phyloP scores from a whole-genome alignment of 2,797 vertebrate genomes.

The Chaenodraco wilsoni region DNA sequence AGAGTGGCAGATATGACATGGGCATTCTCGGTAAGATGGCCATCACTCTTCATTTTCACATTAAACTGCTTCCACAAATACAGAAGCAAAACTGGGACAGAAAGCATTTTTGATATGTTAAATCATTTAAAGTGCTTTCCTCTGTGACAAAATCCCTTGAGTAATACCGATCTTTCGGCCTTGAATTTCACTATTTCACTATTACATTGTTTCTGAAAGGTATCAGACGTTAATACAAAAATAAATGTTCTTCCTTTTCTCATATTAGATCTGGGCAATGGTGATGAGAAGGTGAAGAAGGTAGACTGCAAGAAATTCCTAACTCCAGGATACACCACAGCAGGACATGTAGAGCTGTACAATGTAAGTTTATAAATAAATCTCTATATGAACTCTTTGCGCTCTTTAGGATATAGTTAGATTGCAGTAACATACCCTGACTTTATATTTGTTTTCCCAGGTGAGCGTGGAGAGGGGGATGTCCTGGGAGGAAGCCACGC shows the following conservation, averaged over 20 bases:
- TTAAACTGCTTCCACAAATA: not conserved
- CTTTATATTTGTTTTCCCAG: constrained; percentile 69
- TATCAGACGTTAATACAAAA: not conserved
- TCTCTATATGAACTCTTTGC: no score
- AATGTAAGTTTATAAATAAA: constrained; percentile 83
- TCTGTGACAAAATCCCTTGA: not conserved
- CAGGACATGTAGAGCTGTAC: constrained; percentile 95
- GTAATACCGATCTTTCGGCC: not conserved
- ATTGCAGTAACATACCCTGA: not conserved
- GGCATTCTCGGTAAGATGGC: constrained; percentile 91
- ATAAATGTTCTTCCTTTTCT: not conserved
- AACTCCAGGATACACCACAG: constrained; percentile 96
- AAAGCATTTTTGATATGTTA: not conserved
- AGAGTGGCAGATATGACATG: constrained; percentile 98
- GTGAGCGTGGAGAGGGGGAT: constrained; percentile 97
- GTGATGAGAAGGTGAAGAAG: constrained; percentile 97
- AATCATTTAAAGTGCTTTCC: not conserved
- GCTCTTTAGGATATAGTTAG: accelerated
- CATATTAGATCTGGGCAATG: constrained; percentile 92
- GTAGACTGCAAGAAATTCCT: constrained; percentile 94
- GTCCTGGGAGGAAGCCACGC: constrained; percentile 98
- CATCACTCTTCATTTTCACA: not conserved
- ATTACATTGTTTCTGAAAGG: not conserved
- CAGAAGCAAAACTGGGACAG: not conserved
- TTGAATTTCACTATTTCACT: not conserved